Percentiles rank a stretch among this genome's conserved stretches.
Evolutionary conservation across 2,113 vertebrate species (phyloP).

Genomic region (Petroica traversi): DNA sequence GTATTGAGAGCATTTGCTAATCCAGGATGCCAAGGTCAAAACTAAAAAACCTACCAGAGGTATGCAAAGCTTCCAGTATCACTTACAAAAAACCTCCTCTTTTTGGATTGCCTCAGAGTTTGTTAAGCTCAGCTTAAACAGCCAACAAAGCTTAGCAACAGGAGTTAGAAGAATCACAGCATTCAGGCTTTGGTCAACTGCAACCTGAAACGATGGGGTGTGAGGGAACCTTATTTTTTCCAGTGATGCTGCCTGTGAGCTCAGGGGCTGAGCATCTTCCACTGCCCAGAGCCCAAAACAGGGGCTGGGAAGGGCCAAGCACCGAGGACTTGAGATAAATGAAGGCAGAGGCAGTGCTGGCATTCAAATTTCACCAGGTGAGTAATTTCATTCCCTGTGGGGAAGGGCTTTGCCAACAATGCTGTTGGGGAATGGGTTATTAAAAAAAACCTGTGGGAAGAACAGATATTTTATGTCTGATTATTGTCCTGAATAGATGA

Average conservation of each 20-base stretch:
- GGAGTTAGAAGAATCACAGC: neutral
- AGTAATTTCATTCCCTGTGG: neutral
- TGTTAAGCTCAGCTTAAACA: neutral
- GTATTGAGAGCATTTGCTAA: neutral
- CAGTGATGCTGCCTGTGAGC: neutral
- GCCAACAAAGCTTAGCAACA: neutral
- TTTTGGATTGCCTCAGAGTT: neutral
- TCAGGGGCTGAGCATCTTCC: fast-evolving
- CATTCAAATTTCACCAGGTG: neutral
- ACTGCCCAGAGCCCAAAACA: neutral
- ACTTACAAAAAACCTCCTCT: neutral
- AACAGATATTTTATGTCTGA: slow-evolving; percentile 28
- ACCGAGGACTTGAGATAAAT: neutral
- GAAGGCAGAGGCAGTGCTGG: neutral
- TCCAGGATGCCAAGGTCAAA: neutral
- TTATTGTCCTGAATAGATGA: slow-evolving; percentile 17
- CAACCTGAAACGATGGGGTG: fast-evolving
- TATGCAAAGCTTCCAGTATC: neutral
- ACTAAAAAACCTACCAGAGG: neutral
- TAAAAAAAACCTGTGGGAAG: slow-evolving; percentile 21
- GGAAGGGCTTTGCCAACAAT: neutral
- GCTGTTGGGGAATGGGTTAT: neutral
- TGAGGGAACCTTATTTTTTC: neutral
- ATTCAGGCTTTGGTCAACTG: neutral
- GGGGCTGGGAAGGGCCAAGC: neutral